Percentiles rank a stretch among this genome's conserved stretches.
phyloP scores from a whole-genome alignment of 1,140 invertebrate genomes.

The Nephila pilipes region DNA sequence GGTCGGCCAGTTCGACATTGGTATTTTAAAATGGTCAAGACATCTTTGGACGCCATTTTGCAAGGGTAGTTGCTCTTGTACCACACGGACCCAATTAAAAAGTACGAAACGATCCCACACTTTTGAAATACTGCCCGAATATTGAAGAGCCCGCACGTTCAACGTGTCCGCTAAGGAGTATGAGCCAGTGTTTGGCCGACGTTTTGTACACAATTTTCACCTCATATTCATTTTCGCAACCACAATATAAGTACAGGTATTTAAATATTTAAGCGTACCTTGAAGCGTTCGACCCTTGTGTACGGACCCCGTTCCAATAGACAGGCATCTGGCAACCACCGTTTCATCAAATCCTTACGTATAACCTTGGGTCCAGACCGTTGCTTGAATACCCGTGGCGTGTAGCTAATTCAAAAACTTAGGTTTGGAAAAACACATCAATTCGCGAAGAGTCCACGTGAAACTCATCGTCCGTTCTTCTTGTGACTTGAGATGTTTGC shows the following conservation, averaged over 20 bases:
- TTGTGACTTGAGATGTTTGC: background rate
- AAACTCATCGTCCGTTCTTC: background rate
- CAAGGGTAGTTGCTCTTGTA: too few relatives aligned
- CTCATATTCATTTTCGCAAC: background rate
- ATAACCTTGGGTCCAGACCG: background rate
- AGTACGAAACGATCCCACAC: background rate
- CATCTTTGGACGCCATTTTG: too few relatives aligned
- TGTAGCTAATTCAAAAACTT: too few relatives aligned
- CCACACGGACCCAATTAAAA: conserved; percentile 6
- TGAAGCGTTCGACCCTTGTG: background rate
- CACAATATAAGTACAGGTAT: background rate
- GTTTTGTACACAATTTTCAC: too few relatives aligned
- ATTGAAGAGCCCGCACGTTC: background rate
- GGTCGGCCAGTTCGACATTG: too few relatives aligned
- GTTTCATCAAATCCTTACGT: background rate
- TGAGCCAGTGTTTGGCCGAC: too few relatives aligned
- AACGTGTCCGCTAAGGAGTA: too few relatives aligned
- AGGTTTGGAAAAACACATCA: background rate
- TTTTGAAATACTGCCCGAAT: background rate
- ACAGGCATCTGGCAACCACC: background rate
- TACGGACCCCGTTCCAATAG: background rate
- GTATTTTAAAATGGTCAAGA: too few relatives aligned
- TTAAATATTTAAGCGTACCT: too few relatives aligned
- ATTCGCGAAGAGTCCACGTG: background rate
- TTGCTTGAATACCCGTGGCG: background rate